Percentiles rank a stretch among this genome's conserved stretches.
Evolutionary conservation across 2,113 vertebrate species (phyloP).

Genomic region (Siniperca knerii): DNA sequence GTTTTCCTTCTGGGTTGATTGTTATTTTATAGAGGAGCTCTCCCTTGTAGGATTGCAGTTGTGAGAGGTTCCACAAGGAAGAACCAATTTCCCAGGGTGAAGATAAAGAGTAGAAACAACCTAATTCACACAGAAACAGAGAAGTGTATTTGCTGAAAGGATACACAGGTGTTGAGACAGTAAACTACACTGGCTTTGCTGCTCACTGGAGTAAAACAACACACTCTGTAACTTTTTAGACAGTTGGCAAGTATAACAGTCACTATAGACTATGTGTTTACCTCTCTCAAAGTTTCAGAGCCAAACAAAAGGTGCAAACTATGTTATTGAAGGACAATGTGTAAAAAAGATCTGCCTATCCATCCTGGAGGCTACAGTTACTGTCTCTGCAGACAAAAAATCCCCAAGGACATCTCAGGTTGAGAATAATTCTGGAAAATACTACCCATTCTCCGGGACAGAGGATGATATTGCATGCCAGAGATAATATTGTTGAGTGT

Average conservation of each 20-base stretch:
- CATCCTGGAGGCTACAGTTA: slow-evolving; percentile 38
- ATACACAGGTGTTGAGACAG: slow-evolving; percentile 16
- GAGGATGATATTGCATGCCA: slow-evolving; percentile 17
- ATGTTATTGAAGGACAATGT: slow-evolving; percentile 33
- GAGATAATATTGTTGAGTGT: slow-evolving; percentile 26
- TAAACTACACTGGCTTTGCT: slow-evolving; percentile 21
- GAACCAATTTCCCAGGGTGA: slow-evolving; percentile 23
- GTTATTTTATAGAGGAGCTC: slow-evolving; percentile 36
- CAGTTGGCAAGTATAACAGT: slow-evolving; percentile 5
- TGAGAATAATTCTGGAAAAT: slow-evolving; percentile 41
- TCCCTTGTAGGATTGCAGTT: background rate
- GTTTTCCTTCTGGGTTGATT: slow-evolving; percentile 31
- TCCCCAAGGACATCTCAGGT: slow-evolving; percentile 43
- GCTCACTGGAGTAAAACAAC: slow-evolving; percentile 36
- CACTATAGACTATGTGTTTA: slow-evolving; percentile 33
- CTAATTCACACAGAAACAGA: slow-evolving; percentile 25
- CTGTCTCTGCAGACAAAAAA: slow-evolving; percentile 51
- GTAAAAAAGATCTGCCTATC: slow-evolving; percentile 12
- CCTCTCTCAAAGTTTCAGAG: slow-evolving; percentile 32
- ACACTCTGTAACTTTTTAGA: slow-evolving; percentile 15
- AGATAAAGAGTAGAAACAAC: slow-evolving; percentile 6
- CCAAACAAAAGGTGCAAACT: slow-evolving; percentile 37
- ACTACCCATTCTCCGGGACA: slow-evolving; percentile 23
- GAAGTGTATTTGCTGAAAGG: slow-evolving; percentile 22
- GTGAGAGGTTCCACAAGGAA: slow-evolving; percentile 14